phyloP scores from a whole-genome alignment of 2,113 vertebrate species.

The Thomomys bottae region DNA sequence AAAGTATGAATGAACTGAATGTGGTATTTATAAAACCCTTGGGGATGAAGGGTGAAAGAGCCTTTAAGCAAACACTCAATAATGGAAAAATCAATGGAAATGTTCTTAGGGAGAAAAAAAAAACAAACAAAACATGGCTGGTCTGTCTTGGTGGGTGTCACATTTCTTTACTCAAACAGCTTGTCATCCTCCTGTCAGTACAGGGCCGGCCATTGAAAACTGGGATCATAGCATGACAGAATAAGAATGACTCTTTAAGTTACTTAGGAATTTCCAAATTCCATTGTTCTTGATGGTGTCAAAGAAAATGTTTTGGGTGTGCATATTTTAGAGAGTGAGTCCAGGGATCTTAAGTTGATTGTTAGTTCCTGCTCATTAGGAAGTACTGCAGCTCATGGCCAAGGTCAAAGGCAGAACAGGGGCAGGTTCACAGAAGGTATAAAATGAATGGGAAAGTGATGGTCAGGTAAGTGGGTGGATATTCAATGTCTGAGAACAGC shows the following conservation, averaged over 20 bases:
- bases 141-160: conserved; percentile 16
- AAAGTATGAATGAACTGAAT: conserved; percentile 57
- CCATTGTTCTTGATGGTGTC: background rate
- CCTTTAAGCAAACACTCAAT: conserved; percentile 63
- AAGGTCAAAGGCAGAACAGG: conserved; percentile 1
- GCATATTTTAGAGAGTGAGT: background rate
- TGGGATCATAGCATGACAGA: background rate
- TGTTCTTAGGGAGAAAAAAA: conserved; percentile 37
- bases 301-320: background rate
- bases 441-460: background rate
- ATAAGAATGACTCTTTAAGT: conserved; percentile 11
- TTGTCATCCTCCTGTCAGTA: conserved; percentile 13
- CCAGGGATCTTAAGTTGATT: background rate
- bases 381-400: background rate
- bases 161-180: conserved; percentile 47
- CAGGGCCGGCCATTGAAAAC: background rate
- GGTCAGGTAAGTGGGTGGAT: background rate
- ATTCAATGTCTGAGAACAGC: background rate
- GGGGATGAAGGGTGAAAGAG: conserved; percentile 41
- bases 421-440: background rate
- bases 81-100: conserved; percentile 69
- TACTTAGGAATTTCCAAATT: background rate
- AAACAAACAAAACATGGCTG: too few relatives aligned
- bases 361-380: background rate
- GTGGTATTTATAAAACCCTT: conserved; percentile 58